phyloP scores from a whole-genome alignment of 2,113 vertebrate genomes.

The Cisticola juncidis region DNA sequence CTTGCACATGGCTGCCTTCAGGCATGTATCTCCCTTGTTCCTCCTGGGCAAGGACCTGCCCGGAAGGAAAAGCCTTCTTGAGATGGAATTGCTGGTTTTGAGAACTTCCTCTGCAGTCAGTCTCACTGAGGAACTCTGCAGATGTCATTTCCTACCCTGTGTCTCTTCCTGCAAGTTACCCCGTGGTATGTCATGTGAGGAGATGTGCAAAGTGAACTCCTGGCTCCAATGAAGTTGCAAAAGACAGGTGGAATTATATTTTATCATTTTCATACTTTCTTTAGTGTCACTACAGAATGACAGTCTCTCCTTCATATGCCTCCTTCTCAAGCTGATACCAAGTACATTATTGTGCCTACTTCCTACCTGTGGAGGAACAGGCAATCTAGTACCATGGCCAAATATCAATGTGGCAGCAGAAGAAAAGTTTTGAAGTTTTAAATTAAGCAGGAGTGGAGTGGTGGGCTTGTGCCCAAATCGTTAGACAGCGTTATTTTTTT shows the following conservation, averaged over 20 bases:
- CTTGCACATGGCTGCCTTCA: background rate
- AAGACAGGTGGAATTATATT: background rate
- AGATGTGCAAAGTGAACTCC: background rate
- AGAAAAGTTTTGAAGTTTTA: background rate
- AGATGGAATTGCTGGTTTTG: background rate
- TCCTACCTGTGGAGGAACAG: background rate
- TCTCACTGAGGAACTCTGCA: background rate
- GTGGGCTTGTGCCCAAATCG: background rate
- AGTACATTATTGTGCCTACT: background rate
- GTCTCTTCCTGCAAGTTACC: background rate
- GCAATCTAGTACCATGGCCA: background rate
- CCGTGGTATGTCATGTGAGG: too few species aligned
- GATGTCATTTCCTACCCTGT: rapidly evolving
- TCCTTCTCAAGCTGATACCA: background rate
- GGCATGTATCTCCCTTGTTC: background rate
- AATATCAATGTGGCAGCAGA: rapidly evolving
- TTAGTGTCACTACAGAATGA: background rate
- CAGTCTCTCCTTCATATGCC: background rate
- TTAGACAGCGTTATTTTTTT: background rate
- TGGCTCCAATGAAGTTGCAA: background rate
- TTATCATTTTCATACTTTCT: background rate
- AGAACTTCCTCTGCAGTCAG: background rate
- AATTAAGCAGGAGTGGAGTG: background rate
- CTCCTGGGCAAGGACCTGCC: background rate
- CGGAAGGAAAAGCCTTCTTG: background rate